Percentiles rank a stretch among this genome's conserved stretches.
These are phyloP conservation scores for Cheilosia soror DNA, from an alignment of 2,888 invertebrate species.

Conservation along the genomic window DNA sequence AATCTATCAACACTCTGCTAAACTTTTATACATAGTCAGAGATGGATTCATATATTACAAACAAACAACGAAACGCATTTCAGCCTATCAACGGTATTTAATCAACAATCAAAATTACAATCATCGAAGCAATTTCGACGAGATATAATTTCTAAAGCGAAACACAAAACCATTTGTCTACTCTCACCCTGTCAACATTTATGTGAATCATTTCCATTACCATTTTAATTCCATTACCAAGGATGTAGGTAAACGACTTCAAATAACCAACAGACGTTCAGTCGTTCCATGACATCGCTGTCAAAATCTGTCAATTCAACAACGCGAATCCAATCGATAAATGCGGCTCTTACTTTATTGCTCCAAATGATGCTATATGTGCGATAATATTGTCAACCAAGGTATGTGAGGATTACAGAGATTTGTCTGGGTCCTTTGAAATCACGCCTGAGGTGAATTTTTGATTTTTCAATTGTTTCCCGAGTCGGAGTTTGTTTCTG, in stretches of 20 bases:
- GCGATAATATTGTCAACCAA: conserved; percentile 22
- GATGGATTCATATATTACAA: no score
- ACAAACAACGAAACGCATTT: no score
- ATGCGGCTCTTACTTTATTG: conserved; percentile 3
- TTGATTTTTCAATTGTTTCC: conserved; percentile 7
- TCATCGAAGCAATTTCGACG: no score
- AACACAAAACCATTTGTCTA: conserved; percentile 12
- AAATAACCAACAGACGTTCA: no score
- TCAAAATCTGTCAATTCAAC: conserved; percentile 9
- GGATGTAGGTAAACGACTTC: no score
- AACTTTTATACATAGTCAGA: no score
- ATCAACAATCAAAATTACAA: no score
- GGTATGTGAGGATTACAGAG: background rate
- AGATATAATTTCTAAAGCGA: no score
- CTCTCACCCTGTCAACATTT: conserved; percentile 1
- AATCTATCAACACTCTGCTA: no score
- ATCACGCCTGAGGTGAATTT: background rate
- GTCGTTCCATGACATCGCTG: no score
- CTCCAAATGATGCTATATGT: background rate
- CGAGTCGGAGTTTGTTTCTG: background rate
- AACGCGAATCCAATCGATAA: conserved; percentile 36
- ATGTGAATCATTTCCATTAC: conserved; percentile 2
- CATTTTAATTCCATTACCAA: no score
- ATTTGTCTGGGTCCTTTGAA: conserved; percentile 17
- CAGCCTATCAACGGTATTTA: no score